Conservation (phyloP, 1,140 invertebrate species). For the Pogonomyrmex barbatus region DNA sequence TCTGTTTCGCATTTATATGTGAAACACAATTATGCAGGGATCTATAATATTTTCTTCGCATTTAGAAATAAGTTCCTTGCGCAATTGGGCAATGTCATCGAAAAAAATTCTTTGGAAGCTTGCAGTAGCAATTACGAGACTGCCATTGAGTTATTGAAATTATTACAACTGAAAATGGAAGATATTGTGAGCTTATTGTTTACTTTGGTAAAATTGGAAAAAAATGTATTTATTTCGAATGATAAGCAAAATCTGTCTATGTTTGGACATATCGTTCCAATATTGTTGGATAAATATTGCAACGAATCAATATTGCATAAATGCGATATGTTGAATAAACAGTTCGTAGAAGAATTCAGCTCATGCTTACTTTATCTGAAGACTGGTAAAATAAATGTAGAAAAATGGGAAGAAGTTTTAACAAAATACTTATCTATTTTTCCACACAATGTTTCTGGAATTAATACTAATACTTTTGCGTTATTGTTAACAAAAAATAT, state of each 20-base stretch:
- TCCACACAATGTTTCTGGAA: slow-evolving; percentile 85
- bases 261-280: slow-evolving; percentile 76
- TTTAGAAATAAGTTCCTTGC: slow-evolving; percentile 80
- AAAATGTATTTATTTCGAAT: slow-evolving; percentile 66
- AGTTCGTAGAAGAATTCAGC: slow-evolving; percentile 74
- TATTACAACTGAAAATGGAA: slow-evolving; percentile 71
- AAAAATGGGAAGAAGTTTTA: slow-evolving; percentile 86
- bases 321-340: slow-evolving; percentile 64
- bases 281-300: slow-evolving; percentile 75
- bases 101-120: slow-evolving; percentile 58
- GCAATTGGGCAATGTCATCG: slow-evolving; percentile 72
- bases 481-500: slow-evolving; percentile 73
- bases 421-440: slow-evolving; percentile 87
- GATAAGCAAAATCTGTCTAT: slow-evolving; percentile 76
- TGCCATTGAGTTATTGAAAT: slow-evolving; percentile 67
- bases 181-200: slow-evolving; percentile 73
- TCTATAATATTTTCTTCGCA: slow-evolving; percentile 64
- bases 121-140: slow-evolving; percentile 30
- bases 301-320: slow-evolving; percentile 26
- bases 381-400: slow-evolving; percentile 76
- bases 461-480: slow-evolving; percentile 81
- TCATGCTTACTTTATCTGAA: slow-evolving; percentile 73
- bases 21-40: slow-evolving; percentile 37
- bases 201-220: slow-evolving; percentile 70
- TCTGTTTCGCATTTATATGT: slow-evolving; percentile 65